phyloP scores from a whole-genome alignment of 1,140 invertebrate genomes.

The Cyclargus thomasi region DNA sequence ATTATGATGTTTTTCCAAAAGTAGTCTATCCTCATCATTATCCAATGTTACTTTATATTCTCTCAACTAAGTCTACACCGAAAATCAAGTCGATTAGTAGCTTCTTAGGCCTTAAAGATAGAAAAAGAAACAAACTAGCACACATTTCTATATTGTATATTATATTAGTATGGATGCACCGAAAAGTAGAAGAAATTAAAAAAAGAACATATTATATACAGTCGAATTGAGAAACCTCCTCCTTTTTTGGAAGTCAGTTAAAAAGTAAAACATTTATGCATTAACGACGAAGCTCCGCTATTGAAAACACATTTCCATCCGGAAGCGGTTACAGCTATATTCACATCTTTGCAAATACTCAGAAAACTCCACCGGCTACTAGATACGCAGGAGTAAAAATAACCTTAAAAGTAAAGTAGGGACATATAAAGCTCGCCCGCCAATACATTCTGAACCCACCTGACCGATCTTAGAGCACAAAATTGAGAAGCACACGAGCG shows the following conservation, averaged over 20 bases:
- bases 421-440: conserved; percentile 15
- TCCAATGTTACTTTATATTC: no score
- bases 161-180: no score
- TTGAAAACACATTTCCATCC: conserved; percentile 62
- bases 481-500: conserved; percentile 17
- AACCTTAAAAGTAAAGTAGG: conserved; percentile 19
- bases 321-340: conserved; percentile 47
- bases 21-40: no score
- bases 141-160: no score
- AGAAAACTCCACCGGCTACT: conserved; percentile 39
- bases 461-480: conserved; percentile 16
- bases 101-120: no score
- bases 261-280: conserved; percentile 12
- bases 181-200: not conserved
- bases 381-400: conserved; percentile 31
- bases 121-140: no score
- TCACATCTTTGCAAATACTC: conserved; percentile 53
- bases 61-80: no score
- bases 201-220: no score
- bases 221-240: no score
- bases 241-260: no score
- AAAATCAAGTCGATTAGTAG: no score
- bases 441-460: conserved; percentile 21
- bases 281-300: conserved; percentile 33
- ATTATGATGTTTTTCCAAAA: no score